Base-by-base conservation (phyloP, 2,888 invertebrate genomes). In the Orthosia incerta region DNA sequence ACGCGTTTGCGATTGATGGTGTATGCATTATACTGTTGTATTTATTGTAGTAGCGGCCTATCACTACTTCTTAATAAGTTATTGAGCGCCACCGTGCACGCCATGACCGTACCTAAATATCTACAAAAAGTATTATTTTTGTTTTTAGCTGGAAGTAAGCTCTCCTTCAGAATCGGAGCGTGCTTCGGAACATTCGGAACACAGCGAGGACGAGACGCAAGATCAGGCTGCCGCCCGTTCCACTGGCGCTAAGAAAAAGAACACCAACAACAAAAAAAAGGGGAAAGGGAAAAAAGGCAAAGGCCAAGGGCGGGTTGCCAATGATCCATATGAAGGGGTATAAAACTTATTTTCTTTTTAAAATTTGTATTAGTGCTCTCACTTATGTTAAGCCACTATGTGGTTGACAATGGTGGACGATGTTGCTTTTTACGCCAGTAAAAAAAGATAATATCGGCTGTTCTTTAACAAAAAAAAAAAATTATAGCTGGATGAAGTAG, bases 401-500 rank as follows among this genome's bases (percentile, higher is more conserved):
- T 18, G 7, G 56, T 46, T 15, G 7, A 23, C 62, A 48, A 23
- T 13, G 23, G 23, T 48, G 23, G 48, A 39, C 3, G 12, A 39
- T 20, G 3, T 15, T 55, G 13, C 53, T 12, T 53, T 53, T 20
- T 31, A n/a, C 31, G 11, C 18, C 11, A 57, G 53, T 5, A 23
- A 13, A 26, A 56, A 26, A 56, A n/a, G n/a, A n/a, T n/a, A n/a
- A 26, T 39, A 39, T 39, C 7, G 23, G 18, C 18, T 15, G 20
- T 62, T 11, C 16, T 48, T n/a, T n/a, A n/a, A 4, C 23, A 23
- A 48, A 20, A 31, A 23, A 2, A 7, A 3, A 3, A 61, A 13
- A 56, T 55, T 89, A 48, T 76, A 94, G 93, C 12, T 90, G 74
- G 94, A 94, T 60, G 95, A 95, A 71, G 89, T 95, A 0, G 94